Evolutionary conservation across 2,113 vertebrate species (phyloP).

Genomic region (Phalacrocorax brasilianus): DNA sequence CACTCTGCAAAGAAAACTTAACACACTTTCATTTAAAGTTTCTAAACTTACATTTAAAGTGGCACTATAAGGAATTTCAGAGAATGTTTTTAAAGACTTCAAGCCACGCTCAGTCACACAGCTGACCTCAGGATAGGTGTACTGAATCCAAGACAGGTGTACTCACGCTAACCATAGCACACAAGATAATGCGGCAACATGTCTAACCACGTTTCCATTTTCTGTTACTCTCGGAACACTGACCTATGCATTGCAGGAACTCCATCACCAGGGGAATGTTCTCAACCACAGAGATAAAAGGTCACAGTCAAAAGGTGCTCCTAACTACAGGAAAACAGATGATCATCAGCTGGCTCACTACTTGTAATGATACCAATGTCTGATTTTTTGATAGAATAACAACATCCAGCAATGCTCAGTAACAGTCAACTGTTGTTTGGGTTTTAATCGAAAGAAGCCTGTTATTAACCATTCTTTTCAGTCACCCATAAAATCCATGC

Average conservation of each 20-base stretch:
- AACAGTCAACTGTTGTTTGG: neutral
- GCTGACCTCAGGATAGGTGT: neutral
- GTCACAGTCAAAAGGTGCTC: neutral
- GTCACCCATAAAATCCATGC: neutral
- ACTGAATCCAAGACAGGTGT: neutral
- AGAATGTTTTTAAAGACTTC: neutral
- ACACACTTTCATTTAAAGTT: slow-evolving; percentile 70
- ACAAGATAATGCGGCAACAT: neutral
- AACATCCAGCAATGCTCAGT: neutral
- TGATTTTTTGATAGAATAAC: neutral
- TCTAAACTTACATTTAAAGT: slow-evolving; percentile 59
- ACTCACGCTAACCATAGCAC: neutral
- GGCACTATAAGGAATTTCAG: slow-evolving; percentile 1
- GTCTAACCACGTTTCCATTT: neutral
- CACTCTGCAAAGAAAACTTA: slow-evolving; percentile 72
- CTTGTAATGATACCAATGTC: neutral
- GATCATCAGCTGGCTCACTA: neutral
- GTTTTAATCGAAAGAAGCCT: neutral
- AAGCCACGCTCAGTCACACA: neutral
- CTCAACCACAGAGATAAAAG: neutral
- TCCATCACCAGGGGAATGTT: neutral
- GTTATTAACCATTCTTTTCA: neutral
- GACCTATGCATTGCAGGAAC: neutral
- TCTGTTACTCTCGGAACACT: neutral
- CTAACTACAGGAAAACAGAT: neutral